Percentiles rank a stretch among this genome's conserved stretches.
Evolutionary conservation across 2,797 vertebrate species (phyloP).

Genomic region (Eidolon dupreanum): DNA sequence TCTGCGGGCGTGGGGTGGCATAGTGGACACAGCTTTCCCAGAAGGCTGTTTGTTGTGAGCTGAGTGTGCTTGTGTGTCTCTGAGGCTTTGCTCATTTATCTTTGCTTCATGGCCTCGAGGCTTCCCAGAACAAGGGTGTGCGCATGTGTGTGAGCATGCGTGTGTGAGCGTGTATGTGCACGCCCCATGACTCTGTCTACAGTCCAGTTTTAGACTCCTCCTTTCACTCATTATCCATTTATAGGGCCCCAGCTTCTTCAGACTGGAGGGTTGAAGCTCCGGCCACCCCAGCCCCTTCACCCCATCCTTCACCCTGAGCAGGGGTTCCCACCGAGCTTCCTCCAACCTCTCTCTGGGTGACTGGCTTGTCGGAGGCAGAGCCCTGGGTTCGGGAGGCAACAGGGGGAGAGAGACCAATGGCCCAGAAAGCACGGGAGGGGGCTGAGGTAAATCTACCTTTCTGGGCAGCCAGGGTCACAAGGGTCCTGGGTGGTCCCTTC

Average conservation of each 20-base stretch:
- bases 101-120: background rate
- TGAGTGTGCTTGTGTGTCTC: background rate
- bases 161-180: background rate
- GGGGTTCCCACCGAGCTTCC: background rate
- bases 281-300: accelerated
- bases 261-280: background rate
- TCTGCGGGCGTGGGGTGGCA: no score
- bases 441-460: background rate
- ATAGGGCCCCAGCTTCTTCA: background rate
- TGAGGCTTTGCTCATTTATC: background rate
- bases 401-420: background rate
- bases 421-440: background rate
- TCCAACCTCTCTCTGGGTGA: background rate
- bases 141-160: accelerated
- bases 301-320: background rate
- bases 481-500: background rate
- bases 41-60: background rate
- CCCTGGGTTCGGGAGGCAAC: background rate
- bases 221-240: background rate
- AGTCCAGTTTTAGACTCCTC: background rate
- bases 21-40: background rate
- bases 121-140: background rate
- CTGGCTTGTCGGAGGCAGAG: background rate
- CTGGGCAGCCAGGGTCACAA: background rate
- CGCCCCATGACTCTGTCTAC: background rate